Evolutionary conservation across 1,140 invertebrate genomes (phyloP).

Genomic region (Macrosteles quadrilineatus): DNA sequence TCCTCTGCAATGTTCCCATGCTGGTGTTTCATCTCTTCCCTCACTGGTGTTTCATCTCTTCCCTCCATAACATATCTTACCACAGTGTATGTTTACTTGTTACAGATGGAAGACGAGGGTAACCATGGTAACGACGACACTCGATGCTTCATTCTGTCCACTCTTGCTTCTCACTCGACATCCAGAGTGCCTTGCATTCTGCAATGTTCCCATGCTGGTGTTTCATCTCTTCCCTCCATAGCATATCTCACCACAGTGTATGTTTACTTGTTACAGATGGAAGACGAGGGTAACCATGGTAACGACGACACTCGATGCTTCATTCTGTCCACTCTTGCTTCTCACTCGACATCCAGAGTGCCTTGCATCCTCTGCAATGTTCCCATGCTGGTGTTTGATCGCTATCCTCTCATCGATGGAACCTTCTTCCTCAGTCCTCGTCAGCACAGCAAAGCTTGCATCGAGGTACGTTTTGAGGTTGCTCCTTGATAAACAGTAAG

Average conservation of each 20-base stretch:
- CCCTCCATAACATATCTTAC: too few species aligned
- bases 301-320: conserved; percentile 96
- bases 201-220: conserved; percentile 69
- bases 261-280: conserved; percentile 68
- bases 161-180: conserved; percentile 80
- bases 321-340: conserved; percentile 86
- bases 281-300: conserved; percentile 95
- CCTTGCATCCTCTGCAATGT: conserved; percentile 88
- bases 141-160: conserved; percentile 88
- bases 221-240: too few species aligned
- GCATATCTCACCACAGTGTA: too few species aligned
- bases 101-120: conserved; percentile 95
- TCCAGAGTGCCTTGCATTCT: conserved; percentile 87
- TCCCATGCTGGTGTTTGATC: conserved; percentile 90
- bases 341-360: conserved; percentile 78
- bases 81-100: too few species aligned
- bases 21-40: too few species aligned
- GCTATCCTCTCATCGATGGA: conserved; percentile 95
- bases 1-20: conserved; percentile 86
- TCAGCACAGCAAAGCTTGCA: conserved; percentile 80
- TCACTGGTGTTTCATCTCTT: too few species aligned
- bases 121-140: conserved; percentile 98
- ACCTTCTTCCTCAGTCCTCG: conserved; percentile 95
- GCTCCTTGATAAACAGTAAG: too few species aligned
- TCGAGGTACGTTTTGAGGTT: conserved; percentile 65